Conservation (phyloP, 2,888 invertebrate species). For the Melinaea menophilus region DNA sequence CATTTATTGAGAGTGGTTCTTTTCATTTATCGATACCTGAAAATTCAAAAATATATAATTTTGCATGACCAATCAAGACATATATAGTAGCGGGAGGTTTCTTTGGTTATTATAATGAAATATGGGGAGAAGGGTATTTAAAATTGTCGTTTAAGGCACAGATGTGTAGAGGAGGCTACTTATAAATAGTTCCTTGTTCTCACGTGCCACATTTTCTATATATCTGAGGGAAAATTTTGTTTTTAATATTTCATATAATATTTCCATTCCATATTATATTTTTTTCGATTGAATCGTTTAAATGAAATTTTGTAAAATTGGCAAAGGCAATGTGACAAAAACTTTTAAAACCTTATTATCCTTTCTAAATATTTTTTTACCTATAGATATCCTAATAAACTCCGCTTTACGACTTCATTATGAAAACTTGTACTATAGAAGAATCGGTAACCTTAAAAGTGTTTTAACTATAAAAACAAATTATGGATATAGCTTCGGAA, state of each 20-base stretch:
- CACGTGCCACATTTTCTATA: conserved; percentile 94
- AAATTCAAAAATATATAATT: conserved; percentile 82
- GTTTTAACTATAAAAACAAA: conserved; percentile 73
- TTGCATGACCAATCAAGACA: conserved; percentile 90
- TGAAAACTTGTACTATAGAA: conserved; percentile 96
- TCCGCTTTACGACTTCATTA: conserved; percentile 90
- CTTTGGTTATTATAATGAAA: conserved; percentile 98
- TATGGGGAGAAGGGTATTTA: conserved; percentile 98
- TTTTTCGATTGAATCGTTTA: too few relatives aligned
- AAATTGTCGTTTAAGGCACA: conserved; percentile 98
- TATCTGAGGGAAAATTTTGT: too few relatives aligned
- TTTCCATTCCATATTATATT: too few relatives aligned
- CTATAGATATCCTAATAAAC: not conserved
- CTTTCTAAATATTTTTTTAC: not conserved
- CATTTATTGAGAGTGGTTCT: conserved; percentile 92
- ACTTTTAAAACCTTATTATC: not conserved
- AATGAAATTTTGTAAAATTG: conserved; percentile 91
- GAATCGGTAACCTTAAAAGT: conserved; percentile 93
- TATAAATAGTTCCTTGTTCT: conserved; percentile 98
- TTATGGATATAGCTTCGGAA: too few relatives aligned
- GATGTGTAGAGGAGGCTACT: conserved; percentile 96
- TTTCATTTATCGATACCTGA: conserved; percentile 95
- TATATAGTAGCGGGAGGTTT: conserved; percentile 99
- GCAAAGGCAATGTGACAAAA: conserved; percentile 80
- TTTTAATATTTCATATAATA: too few relatives aligned